Evolutionary conservation across 2,888 invertebrate species (phyloP), one percentile per base, ranked within the genome.

Genomic region (Tribolium freemani): DNA sequence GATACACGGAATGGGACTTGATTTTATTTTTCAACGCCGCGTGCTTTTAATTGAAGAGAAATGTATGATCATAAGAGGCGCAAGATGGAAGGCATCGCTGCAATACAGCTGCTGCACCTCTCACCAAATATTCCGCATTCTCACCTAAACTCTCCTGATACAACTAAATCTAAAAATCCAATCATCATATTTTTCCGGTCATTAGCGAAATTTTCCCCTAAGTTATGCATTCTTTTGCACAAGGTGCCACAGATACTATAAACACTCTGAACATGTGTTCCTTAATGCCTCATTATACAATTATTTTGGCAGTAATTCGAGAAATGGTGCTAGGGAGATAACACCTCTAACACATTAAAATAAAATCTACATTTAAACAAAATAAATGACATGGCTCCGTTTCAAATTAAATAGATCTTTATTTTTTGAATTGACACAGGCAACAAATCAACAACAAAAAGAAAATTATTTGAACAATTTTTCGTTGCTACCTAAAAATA

Each of bases 11-110:
- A 38, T 38, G 38, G 38, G 38, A 38, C 38, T 48, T 48, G 11
- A 48, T 26, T 54, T 54, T 54, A 54, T 54, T 57, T 57, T 57
- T 57, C 44, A n/a, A 9, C 30, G 20, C 30, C 54, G n/a, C n/a
- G 54, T 30, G 26, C 58, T 60, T 58, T 58, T 60, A 60, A 60
- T 60, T 60, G 48, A 48, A 48, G 60, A 60, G 48, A 60, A 60
- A 60, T 46, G 48, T 26, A 38, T 2, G 48, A 58, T 31, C 31
- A 51, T 51, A 16, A 31, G 11, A 57, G 44, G 44, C 20, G 13
- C 44, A 38, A 57, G 13, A 58, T 44, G 20, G 44, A 13, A 50
- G 50, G 16, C 13, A 16, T 16, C 8, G 38, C 48, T 48, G 48
- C 11, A n/a, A 1, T 20, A 8, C 20, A 20, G 46, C 60, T 46